A percentile compares a stretch with the other conserved stretches of the same genome.
Evolutionary conservation across 2,888 invertebrate species (phyloP).

Genomic region (Zaprionus obscuricornis): DNA sequence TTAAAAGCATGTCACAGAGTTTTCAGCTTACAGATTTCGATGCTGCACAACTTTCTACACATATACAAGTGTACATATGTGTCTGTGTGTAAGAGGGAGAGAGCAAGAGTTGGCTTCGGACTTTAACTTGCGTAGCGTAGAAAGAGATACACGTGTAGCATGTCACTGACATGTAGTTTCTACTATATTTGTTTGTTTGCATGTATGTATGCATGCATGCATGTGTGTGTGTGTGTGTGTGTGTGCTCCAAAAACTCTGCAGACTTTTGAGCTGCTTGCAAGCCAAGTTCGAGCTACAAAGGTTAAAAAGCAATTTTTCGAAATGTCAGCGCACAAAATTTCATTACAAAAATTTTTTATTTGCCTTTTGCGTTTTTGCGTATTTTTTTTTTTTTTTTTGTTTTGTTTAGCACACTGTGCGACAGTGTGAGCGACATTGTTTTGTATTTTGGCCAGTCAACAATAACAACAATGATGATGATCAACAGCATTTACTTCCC

Average conservation of each 20-base stretch:
- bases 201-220: no score
- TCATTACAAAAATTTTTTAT: conserved; percentile 77
- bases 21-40: conserved; percentile 75
- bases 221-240: no score
- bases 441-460: conserved; percentile 30
- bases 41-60: conserved; percentile 76
- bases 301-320: conserved; percentile 77
- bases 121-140: conserved; percentile 5
- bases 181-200: no score
- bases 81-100: no score
- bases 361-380: conserved; percentile 63
- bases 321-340: conserved; percentile 76
- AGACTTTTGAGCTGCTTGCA: neutral
- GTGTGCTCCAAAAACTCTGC: no score
- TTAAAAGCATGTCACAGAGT: conserved; percentile 79
- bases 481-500: conserved; percentile 5
- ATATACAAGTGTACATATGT: no score
- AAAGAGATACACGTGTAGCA: conserved; percentile 75
- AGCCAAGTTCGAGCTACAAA: conserved; percentile 49
- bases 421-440: conserved; percentile 2
- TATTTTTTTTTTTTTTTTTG: conserved; percentile 34
- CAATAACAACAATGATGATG: conserved; percentile 48
- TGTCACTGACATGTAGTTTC: conserved; percentile 63
- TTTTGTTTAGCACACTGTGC: conserved; percentile 18
- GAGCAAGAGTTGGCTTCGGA: neutral